phyloP scores from a whole-genome alignment of 2,888 invertebrate genomes.

The Autographa gamma region DNA sequence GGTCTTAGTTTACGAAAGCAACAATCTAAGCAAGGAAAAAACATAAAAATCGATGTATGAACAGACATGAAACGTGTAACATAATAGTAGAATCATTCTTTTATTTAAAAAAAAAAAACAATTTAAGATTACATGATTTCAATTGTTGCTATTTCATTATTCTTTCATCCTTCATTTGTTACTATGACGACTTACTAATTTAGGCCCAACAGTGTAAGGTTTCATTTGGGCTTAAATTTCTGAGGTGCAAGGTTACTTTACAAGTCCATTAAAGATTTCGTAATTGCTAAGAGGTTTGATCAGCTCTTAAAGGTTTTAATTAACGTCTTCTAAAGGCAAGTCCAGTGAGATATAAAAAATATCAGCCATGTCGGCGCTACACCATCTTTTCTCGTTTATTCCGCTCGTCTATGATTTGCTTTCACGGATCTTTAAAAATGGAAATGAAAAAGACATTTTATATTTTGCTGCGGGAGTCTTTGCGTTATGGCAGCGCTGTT shows the following conservation, averaged over 20 bases:
- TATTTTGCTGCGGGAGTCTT: background rate
- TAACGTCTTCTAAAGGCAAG: background rate
- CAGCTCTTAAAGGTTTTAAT: conserved; percentile 2
- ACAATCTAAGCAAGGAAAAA: background rate
- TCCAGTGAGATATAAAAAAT: background rate
- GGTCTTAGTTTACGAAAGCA: background rate
- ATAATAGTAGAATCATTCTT: background rate
- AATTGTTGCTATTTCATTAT: background rate
- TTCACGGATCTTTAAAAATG: background rate
- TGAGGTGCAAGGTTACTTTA: background rate
- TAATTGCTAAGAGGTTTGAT: conserved; percentile 5
- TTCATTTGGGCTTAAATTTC: background rate
- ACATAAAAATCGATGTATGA: background rate
- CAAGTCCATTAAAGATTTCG: background rate
- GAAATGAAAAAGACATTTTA: background rate
- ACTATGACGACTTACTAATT: background rate
- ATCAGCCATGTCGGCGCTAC: background rate
- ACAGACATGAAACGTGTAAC: background rate
- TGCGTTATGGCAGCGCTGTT: background rate
- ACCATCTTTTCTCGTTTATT: background rate
- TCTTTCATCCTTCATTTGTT: background rate
- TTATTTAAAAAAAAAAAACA: background rate
- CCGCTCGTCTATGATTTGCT: background rate
- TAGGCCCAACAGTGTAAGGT: background rate
- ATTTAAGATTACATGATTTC: background rate